These are phyloP conservation scores for Gorsachius magnificus DNA, from an alignment of 2,797 vertebrate species.

Conservation along the genomic window DNA sequence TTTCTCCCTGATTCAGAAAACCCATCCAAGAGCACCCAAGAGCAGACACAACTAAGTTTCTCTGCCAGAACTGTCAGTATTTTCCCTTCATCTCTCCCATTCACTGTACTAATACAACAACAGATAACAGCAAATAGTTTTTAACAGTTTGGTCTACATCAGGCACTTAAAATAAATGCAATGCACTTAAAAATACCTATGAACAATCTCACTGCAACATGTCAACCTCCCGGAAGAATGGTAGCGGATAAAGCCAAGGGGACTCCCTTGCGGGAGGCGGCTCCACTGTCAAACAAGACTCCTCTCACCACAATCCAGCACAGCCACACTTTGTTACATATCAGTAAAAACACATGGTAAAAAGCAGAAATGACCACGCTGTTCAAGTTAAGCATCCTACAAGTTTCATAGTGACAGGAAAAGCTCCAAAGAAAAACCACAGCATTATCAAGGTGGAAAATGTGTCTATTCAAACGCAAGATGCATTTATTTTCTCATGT, in stretches of 20 bases:
- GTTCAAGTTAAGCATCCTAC: neutral
- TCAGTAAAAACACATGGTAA: conserved; percentile 24
- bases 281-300: neutral
- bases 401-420: neutral
- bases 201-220: neutral
- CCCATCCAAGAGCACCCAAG: neutral
- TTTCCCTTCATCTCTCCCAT: neutral
- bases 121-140: neutral
- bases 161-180: neutral
- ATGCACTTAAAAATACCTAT: neutral
- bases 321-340: neutral
- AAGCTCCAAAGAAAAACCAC: neutral
- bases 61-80: neutral
- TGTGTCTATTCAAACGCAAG: neutral
- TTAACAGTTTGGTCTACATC: neutral
- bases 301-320: neutral
- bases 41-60: neutral
- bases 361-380: neutral
- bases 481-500: neutral
- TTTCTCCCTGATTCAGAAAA: neutral
- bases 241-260: neutral
- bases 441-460: conserved; percentile 22
- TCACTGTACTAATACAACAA: neutral
- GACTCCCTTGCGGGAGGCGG: neutral
- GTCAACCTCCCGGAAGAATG: neutral